A percentile compares a stretch with the other conserved stretches of the same genome.
phyloP scores from a whole-genome alignment of 2,113 vertebrate species.

The Silurus meridionalis region DNA sequence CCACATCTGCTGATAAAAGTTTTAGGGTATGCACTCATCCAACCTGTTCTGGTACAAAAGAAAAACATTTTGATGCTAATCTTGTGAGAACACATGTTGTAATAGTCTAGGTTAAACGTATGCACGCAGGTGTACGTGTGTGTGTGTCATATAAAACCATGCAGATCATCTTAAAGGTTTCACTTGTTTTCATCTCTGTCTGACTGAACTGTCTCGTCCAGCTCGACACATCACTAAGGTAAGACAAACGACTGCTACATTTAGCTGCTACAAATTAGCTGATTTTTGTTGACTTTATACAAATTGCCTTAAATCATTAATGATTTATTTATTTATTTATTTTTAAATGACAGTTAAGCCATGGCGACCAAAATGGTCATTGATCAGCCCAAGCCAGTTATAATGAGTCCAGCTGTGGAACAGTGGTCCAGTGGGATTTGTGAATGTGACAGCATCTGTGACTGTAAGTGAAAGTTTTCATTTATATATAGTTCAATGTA shows the following conservation, averaged over 20 bases:
- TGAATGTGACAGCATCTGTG: constrained; percentile 46
- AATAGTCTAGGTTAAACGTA: background rate
- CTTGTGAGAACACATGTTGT: constrained; percentile 5
- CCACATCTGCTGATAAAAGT: constrained; percentile 35
- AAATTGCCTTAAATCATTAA: background rate
- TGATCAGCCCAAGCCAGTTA: constrained; percentile 44
- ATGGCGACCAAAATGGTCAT: constrained; percentile 52
- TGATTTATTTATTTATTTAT: too few relatives aligned
- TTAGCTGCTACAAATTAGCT: background rate
- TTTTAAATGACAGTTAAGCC: background rate
- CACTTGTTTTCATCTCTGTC: constrained; percentile 5
- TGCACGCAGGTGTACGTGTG: background rate
- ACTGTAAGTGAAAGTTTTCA: constrained; percentile 36
- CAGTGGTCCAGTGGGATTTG: constrained; percentile 48
- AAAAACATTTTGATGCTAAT: constrained; percentile 25
- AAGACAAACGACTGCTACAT: background rate
- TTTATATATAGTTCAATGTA: background rate
- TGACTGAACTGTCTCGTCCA: background rate
- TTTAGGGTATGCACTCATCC: constrained; percentile 23
- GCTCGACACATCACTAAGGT: background rate
- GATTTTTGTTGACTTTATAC: background rate
- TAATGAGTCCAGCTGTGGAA: constrained; percentile 17
- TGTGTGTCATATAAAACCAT: constrained; percentile 38
- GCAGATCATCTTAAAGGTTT: background rate
- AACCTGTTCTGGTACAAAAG: constrained; percentile 22